These are phyloP conservation scores for Erythrocercus mccallii DNA, from an alignment of 2,113 vertebrate genomes.

Conservation along the genomic window DNA sequence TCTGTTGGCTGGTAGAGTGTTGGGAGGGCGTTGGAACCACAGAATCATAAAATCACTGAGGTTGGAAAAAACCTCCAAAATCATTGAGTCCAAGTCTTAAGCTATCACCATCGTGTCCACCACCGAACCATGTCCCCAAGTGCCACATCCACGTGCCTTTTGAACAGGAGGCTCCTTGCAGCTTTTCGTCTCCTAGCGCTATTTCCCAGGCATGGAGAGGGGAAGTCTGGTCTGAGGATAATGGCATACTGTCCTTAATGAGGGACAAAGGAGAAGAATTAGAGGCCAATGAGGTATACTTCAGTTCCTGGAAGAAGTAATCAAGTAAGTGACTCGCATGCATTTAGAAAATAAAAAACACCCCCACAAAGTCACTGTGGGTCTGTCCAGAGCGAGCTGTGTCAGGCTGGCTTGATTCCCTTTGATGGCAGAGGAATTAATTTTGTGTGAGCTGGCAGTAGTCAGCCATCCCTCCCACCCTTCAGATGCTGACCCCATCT, in stretches of 20 bases:
- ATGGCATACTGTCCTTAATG: background rate
- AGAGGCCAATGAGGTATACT: background rate
- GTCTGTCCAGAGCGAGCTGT: background rate
- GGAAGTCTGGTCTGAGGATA: background rate
- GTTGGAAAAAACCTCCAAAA: background rate
- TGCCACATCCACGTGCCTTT: background rate
- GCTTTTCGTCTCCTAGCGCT: background rate
- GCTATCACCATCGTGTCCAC: background rate
- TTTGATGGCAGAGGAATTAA: background rate
- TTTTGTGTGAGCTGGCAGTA: background rate
- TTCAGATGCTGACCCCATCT: accelerated
- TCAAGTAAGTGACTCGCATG: background rate
- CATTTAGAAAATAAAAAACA: background rate
- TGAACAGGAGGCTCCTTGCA: background rate
- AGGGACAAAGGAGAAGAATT: background rate
- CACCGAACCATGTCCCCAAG: background rate
- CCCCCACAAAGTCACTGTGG: background rate
- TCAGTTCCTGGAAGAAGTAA: background rate
- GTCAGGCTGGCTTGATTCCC: background rate
- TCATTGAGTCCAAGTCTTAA: background rate
- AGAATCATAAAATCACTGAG: background rate
- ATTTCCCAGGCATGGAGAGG: background rate
- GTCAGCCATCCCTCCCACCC: background rate
- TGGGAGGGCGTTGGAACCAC: background rate
- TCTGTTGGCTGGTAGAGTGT: background rate